Evolutionary conservation across 2,113 vertebrate species (phyloP).

Genomic region (Astur gentilis): DNA sequence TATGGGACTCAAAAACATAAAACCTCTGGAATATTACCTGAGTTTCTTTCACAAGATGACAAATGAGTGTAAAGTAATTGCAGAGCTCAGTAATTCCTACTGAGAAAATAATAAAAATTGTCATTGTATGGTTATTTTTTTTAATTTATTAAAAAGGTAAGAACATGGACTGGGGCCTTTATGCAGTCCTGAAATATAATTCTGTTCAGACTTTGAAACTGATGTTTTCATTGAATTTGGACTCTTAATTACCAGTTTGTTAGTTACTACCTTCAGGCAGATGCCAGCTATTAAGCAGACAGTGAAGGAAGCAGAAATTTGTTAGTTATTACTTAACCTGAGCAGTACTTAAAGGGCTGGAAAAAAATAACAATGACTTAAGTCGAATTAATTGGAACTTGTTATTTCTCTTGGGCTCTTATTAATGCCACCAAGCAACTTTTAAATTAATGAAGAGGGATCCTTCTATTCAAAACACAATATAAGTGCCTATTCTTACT

Average conservation of each 20-base stretch:
- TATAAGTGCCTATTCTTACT: background rate
- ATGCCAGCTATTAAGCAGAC: slow-evolving; percentile 14
- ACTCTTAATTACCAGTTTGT: background rate
- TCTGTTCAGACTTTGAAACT: background rate
- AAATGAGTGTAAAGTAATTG: background rate
- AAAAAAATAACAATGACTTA: background rate
- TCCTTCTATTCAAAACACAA: background rate
- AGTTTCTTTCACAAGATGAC: background rate
- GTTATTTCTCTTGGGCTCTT: slow-evolving; percentile 8
- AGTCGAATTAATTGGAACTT: slow-evolving; percentile 34
- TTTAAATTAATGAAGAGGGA: background rate
- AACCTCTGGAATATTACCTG: background rate
- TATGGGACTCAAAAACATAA: background rate
- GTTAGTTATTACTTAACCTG: slow-evolving; percentile 33
- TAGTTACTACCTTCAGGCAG: background rate
- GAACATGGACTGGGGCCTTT: background rate
- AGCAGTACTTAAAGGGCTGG: slow-evolving; percentile 19
- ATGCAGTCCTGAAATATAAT: background rate
- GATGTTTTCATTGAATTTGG: background rate
- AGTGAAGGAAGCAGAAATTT: background rate
- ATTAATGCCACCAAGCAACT: background rate
- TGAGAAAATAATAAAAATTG: background rate
- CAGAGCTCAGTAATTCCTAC: background rate
- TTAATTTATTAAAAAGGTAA: background rate
- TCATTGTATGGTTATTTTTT: background rate